Evolutionary conservation across 2,888 invertebrate genomes (phyloP), one percentile per base, ranked within the genome.

Genomic region (Malthinus flaveolus): DNA sequence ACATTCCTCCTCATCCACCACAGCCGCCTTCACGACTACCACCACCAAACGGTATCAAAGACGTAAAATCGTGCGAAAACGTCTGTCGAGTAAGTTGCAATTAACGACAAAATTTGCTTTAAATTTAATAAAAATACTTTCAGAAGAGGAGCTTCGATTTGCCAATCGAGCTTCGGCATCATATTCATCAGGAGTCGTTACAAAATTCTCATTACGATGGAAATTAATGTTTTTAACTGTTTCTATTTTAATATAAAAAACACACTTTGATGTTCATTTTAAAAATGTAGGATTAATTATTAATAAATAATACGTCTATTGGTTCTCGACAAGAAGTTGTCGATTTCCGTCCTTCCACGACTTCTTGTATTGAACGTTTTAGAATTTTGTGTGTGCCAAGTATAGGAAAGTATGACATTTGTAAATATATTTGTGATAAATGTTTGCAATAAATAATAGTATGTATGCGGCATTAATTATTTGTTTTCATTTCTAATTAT

Each of bases 1-100:
- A 78, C 71, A 81, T 78, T 70, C 81, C 79, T 62, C 79, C 72
- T 66, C 78, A 74, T 70, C 80, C 75, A 63, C 81, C 73, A 66
- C 81, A 69, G 64, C 81, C 72, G 69, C 80, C 77, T 68, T 73
- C 68, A 68, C 75, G 74, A 56, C 32, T 62, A 32, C 71, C 71
- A 4, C 73, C 72, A 9, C 62, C 66, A 3, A 72, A 72, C 52
- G 73, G 70, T 4, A 55, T 46, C 23, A 46, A 35, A 13, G 53
- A 44, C 11, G n/a, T 32, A 7, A 15, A 9, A n/a, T 23, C 35
- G 2, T 36, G 13, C 39, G 56, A 46, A 46, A 32, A 46, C 1
- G 32, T 32, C 9, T 46, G 32, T 9, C 9, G 12, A 8, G 46
- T 42, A 42, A 42, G 39, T 42, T 9, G 15, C 10, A 7, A 4